Base-by-base conservation (phyloP, 1,140 invertebrate species). In the Planococcus citri region DNA sequence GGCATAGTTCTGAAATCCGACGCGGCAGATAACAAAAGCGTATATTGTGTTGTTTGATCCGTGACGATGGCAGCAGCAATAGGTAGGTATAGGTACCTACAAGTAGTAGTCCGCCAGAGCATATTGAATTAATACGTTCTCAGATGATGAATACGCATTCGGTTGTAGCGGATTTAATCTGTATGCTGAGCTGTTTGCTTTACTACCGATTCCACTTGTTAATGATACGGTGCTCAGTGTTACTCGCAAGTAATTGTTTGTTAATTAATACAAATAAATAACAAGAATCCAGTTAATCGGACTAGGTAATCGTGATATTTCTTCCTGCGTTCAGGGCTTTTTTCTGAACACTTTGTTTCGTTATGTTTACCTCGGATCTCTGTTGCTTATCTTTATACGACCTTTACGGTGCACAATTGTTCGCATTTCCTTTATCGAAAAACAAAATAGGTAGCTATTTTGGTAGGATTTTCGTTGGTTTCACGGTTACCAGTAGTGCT, bases 41-140 rank as follows among this genome's bases (percentile, higher is more conserved):
- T 14, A 51, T n/a, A 51, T 51, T 51, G 41, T 51, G 41, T 51
- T 51, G 6, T 17, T 51, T n/a, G 41, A 51, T 51, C 41, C 41
- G 41, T 51, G 41, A 51, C 41, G 6, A 20, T 17, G 33, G 14
- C 33, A 14, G 33, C 14, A n/a, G n/a, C n/a, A n/a, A n/a, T n/a
- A n/a, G n/a, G n/a, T n/a, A n/a, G n/a, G n/a, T n/a, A n/a, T n/a
- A n/a, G n/a, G n/a, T n/a, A n/a, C n/a, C n/a, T n/a, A n/a, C n/a
- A n/a, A n/a, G n/a, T n/a, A n/a, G 33, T 14, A 51, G 17, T 51
- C n/a, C n/a, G n/a, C 41, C 41, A 20, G 17, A 20, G 10, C 41
- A 51, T 51, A 51, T 51, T 51, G 41, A 51, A 51, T 51, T 51
- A 51, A 51, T 51, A 51, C 12, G 41, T 51, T 51, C 41, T 51